Conservation (phyloP, 2,113 vertebrate species). For the Bostrychus sinensis region DNA sequence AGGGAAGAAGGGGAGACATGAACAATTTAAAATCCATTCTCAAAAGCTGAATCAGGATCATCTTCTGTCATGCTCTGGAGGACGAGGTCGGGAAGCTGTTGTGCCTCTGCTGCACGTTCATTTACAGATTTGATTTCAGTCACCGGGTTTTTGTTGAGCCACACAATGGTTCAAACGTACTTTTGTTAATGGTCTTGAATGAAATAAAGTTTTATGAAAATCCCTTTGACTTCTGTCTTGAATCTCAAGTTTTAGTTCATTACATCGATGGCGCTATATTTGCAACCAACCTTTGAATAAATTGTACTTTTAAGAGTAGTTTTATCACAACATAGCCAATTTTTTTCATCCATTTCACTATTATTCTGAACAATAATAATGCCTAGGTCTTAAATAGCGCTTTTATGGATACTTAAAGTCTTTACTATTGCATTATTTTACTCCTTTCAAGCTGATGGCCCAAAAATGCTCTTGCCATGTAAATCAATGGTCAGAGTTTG, state of each 20-base stretch:
- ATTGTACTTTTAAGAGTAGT: no score
- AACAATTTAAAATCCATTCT: constrained; percentile 53
- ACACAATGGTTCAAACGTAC: constrained; percentile 74
- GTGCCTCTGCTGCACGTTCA: constrained; percentile 73
- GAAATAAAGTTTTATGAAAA: constrained; percentile 87
- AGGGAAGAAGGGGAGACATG: constrained; percentile 50
- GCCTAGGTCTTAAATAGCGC: no score
- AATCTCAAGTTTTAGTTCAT: constrained; percentile 9
- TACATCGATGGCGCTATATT: no score
- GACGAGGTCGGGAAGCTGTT: constrained; percentile 58
- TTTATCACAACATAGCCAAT: no score
- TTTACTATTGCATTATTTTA: no score
- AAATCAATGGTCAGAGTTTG: no score
- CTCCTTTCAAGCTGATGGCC: no score
- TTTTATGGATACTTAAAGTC: no score
- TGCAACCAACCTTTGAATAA: not conserved
- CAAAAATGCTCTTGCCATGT: no score
- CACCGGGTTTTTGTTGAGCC: constrained; percentile 73
- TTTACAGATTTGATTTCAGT: constrained; percentile 66
- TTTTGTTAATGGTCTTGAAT: constrained; percentile 87
- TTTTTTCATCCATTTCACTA: no score
- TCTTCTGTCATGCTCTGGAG: constrained; percentile 58
- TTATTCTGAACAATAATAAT: no score
- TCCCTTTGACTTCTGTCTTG: constrained; percentile 9
- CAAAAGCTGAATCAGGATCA: constrained; percentile 58